Percentiles rank a stretch among this genome's conserved stretches.
These are phyloP conservation scores for Neuroscelio doddi DNA, from an alignment of 2,888 invertebrate genomes.

Conservation along the genomic window DNA sequence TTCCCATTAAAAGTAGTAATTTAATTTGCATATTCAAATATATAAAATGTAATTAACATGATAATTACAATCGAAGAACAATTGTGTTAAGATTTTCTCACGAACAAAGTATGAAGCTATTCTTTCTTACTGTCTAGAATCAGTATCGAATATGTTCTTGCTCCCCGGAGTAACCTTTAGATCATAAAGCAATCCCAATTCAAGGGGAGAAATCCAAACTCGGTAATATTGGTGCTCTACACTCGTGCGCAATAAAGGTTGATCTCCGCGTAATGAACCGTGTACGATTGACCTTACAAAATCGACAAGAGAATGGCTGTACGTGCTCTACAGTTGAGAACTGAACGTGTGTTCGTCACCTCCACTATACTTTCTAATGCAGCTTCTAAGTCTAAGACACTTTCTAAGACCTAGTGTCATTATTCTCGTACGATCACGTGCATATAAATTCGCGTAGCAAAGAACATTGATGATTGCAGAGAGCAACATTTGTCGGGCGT, in stretches of 20 bases:
- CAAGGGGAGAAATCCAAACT: no score
- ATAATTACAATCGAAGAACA: no score
- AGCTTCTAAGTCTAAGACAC: slow-evolving; percentile 40
- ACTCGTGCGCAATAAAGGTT: slow-evolving; percentile 33
- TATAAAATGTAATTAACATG: no score
- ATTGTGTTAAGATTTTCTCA: no score
- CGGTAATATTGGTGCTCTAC: no score
- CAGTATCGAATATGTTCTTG: no score
- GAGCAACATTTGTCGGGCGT: neutral
- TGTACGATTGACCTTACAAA: slow-evolving; percentile 47
- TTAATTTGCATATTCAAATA: no score
- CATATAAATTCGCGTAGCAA: slow-evolving; percentile 3
- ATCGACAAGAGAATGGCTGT: slow-evolving; percentile 42
- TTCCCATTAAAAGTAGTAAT: no score
- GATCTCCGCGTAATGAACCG: slow-evolving; percentile 39
- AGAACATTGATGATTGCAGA: slow-evolving; percentile 2
- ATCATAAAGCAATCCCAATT: no score
- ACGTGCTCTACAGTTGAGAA: slow-evolving; percentile 24
- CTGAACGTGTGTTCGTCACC: slow-evolving; percentile 38
- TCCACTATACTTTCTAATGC: slow-evolving; percentile 55
- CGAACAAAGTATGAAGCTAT: no score
- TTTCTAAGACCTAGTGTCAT: slow-evolving; percentile 51
- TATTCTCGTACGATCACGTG: slow-evolving; percentile 25
- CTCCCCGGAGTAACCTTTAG: no score
- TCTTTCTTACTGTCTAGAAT: no score